phyloP scores from a whole-genome alignment of 2,797 vertebrate species.

The Notolepis coatsorum region DNA sequence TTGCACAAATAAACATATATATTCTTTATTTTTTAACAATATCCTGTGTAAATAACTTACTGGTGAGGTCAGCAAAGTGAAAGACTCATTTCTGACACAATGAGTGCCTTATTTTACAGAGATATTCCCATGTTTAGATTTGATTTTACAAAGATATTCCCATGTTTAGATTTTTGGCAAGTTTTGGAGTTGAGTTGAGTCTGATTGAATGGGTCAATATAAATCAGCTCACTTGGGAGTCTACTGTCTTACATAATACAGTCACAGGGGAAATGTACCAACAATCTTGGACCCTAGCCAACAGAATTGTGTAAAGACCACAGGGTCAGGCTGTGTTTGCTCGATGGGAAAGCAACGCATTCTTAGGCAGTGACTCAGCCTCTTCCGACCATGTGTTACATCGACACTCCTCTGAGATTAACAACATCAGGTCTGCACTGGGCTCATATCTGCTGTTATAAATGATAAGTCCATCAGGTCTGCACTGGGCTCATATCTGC shows the following conservation, averaged over 20 bases:
- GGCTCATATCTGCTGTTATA: constrained; percentile 15
- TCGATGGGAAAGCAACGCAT: constrained; percentile 66
- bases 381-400: constrained; percentile 52
- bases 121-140: constrained; percentile 20
- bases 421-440: constrained; percentile 14
- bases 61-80: constrained; percentile 25
- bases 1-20: constrained; percentile 17
- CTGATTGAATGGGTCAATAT: no score
- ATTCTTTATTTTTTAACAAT: constrained; percentile 28
- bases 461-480: not conserved
- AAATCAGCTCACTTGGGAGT: constrained; percentile 1
- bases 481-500: constrained; percentile 1
- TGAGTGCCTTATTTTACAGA: not conserved
- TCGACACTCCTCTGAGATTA: constrained; percentile 30
- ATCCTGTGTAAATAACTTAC: constrained; percentile 33
- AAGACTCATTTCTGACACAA: constrained; percentile 14
- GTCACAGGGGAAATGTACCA: not conserved
- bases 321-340: constrained; percentile 34
- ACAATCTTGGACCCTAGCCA: not conserved
- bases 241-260: no score
- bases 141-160: constrained; percentile 10
- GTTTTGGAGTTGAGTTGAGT: no score
- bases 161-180: no score
- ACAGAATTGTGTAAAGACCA: constrained; percentile 46
- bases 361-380: constrained; percentile 18